These are phyloP conservation scores for Orius insidiosus DNA, from an alignment of 1,140 invertebrate genomes.

Conservation along the genomic window DNA sequence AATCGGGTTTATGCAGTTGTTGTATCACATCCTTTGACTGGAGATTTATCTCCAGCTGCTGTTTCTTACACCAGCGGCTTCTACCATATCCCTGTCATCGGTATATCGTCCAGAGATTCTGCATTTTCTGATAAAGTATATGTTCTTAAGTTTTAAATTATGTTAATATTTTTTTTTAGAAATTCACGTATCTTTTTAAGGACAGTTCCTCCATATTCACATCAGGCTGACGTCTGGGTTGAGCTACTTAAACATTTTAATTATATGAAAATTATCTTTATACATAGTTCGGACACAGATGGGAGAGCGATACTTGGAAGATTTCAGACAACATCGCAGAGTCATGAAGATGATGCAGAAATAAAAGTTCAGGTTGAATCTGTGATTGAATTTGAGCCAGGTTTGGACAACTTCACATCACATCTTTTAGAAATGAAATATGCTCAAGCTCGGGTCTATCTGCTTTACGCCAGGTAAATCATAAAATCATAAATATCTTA, in stretches of 20 bases:
- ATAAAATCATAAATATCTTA: constrained; percentile 17
- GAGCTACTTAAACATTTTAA: constrained; percentile 82
- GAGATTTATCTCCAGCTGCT: constrained; percentile 77
- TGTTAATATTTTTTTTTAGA: constrained; percentile 34
- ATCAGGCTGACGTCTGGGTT: constrained; percentile 95
- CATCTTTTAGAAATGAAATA: constrained; percentile 64
- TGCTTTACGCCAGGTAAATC: constrained; percentile 90
- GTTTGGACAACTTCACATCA: constrained; percentile 58
- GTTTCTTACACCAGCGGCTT: constrained; percentile 96
- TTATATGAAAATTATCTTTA: constrained; percentile 88
- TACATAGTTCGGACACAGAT: constrained; percentile 91
- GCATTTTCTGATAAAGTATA: constrained; percentile 90
- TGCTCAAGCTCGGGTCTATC: constrained; percentile 74
- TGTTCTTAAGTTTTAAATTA: neutral
- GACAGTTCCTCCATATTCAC: constrained; percentile 91
- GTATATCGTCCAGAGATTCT: constrained; percentile 90
- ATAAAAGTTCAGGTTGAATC: constrained; percentile 63
- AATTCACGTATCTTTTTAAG: constrained; percentile 96
- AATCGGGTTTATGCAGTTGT: constrained; percentile 74
- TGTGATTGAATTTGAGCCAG: constrained; percentile 77
- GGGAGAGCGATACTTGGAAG: constrained; percentile 77
- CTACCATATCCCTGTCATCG: constrained; percentile 96
- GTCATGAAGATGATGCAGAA: constrained; percentile 51
- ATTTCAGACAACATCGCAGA: constrained; percentile 61
- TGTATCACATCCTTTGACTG: constrained; percentile 71